These are phyloP conservation scores for Aphelinus atriplicis DNA, from an alignment of 1,140 invertebrate species.

Conservation along the genomic window DNA sequence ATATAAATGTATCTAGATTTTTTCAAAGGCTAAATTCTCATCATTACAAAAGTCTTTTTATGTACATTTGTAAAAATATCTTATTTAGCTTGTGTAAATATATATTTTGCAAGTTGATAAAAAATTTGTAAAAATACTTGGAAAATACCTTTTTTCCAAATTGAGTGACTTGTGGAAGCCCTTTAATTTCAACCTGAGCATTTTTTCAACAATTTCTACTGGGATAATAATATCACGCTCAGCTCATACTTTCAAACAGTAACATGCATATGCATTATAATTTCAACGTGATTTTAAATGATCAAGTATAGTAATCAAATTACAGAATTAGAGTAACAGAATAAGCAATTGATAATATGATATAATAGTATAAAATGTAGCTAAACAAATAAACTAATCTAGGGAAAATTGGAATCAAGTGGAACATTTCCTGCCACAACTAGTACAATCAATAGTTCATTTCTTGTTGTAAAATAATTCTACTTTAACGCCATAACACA, in stretches of 20 bases:
- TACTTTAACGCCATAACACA: background rate
- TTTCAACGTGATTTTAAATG: background rate
- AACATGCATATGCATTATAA: background rate
- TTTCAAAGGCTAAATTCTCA: no score
- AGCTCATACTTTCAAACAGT: conserved; percentile 10
- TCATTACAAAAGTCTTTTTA: conserved; percentile 14
- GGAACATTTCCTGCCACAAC: background rate
- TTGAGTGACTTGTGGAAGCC: conserved; percentile 36
- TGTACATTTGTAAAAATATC: conserved; percentile 32
- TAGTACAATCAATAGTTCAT: background rate
- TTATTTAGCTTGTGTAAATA: conserved; percentile 30
- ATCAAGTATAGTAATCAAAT: background rate
- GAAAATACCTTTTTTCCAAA: conserved; percentile 35
- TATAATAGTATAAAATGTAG: conserved; percentile 2
- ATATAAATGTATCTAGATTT: no score
- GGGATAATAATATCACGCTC: background rate
- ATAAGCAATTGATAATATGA: conserved; percentile 6
- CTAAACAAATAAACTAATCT: conserved; percentile 22
- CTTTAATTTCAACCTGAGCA: conserved; percentile 10
- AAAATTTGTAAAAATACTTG: conserved; percentile 39
- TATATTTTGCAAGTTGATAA: conserved; percentile 33
- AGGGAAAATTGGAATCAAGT: conserved; percentile 25
- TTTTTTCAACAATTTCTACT: conserved; percentile 17
- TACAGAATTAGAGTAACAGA: background rate
- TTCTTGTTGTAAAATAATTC: background rate